Percentiles rank a stretch among this genome's conserved stretches.
phyloP scores from a whole-genome alignment of 2,888 invertebrate species.

The Thymelicus lineola region DNA sequence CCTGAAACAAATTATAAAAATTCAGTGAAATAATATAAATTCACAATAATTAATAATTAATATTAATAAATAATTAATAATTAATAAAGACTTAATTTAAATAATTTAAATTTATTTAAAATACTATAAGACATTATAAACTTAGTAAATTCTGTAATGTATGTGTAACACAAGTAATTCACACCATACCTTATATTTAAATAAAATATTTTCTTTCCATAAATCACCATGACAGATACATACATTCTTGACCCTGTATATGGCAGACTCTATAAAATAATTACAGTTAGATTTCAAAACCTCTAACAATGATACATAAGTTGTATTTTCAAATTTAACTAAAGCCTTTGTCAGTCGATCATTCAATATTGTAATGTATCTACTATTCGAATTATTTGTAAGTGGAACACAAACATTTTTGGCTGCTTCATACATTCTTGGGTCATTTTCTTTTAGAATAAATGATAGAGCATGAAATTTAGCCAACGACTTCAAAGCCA shows the following conservation, averaged over 20 bases:
- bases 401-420: slow-evolving; percentile 62
- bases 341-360: slow-evolving; percentile 70
- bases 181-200: slow-evolving; percentile 65
- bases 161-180: not conserved
- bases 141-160: no score
- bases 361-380: slow-evolving; percentile 65
- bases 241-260: slow-evolving; percentile 50
- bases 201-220: slow-evolving; percentile 79
- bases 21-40: no score
- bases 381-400: slow-evolving; percentile 57
- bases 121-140: no score
- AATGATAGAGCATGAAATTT: slow-evolving; percentile 73
- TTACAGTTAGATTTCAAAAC: slow-evolving; percentile 56
- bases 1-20: slow-evolving; percentile 55
- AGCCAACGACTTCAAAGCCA: slow-evolving; percentile 65
- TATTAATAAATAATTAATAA: no score
- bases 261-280: slow-evolving; percentile 53
- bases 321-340: slow-evolving; percentile 56
- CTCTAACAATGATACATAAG: slow-evolving; percentile 57
- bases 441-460: slow-evolving; percentile 55
- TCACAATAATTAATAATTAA: no score
- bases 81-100: no score
- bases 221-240: slow-evolving; percentile 78
- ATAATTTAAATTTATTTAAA: no score
- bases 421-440: slow-evolving; percentile 54